Percentiles rank a stretch among this genome's conserved stretches.
These are phyloP conservation scores for Tigriopus japonicus DNA, from an alignment of 1,140 invertebrate species.

Conservation along the genomic window DNA sequence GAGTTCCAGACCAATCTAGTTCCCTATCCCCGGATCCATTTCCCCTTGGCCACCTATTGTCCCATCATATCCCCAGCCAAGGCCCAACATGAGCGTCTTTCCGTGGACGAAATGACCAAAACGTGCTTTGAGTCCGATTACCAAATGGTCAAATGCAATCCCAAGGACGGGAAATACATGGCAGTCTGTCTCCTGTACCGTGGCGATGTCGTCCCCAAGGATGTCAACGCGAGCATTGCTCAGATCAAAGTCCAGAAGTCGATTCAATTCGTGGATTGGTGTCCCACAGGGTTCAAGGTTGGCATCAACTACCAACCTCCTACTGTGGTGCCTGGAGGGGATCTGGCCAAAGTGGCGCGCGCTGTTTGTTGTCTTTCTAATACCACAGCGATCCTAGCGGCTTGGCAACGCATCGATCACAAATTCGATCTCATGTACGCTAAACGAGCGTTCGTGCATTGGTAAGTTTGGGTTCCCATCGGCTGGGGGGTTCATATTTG, in stretches of 20 bases:
- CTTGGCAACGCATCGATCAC: background rate
- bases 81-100: slow-evolving; percentile 57
- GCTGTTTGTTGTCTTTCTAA: slow-evolving; percentile 26
- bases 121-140: slow-evolving; percentile 65
- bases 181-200: slow-evolving; percentile 31
- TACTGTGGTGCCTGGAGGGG: too few relatives aligned
- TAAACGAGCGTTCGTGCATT: background rate
- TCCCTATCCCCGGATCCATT: slow-evolving; percentile 45
- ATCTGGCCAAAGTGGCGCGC: slow-evolving; percentile 33
- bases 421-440: background rate
- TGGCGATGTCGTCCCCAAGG: slow-evolving; percentile 31
- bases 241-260: slow-evolving; percentile 28
- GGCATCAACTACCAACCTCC: too few relatives aligned
- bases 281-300: too few relatives aligned
- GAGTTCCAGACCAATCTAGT: slow-evolving; percentile 49
- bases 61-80: slow-evolving; percentile 27
- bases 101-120: slow-evolving; percentile 68
- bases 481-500: too few relatives aligned
- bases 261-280: too few relatives aligned
- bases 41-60: slow-evolving; percentile 26
- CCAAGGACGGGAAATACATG: slow-evolving; percentile 31
- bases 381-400: background rate
- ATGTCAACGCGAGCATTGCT: slow-evolving; percentile 29
- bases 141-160: slow-evolving; percentile 80
- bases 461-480: too few relatives aligned